Evolutionary conservation across 2,113 vertebrate species (phyloP).

Genomic region (Actenoides lindsayi): DNA sequence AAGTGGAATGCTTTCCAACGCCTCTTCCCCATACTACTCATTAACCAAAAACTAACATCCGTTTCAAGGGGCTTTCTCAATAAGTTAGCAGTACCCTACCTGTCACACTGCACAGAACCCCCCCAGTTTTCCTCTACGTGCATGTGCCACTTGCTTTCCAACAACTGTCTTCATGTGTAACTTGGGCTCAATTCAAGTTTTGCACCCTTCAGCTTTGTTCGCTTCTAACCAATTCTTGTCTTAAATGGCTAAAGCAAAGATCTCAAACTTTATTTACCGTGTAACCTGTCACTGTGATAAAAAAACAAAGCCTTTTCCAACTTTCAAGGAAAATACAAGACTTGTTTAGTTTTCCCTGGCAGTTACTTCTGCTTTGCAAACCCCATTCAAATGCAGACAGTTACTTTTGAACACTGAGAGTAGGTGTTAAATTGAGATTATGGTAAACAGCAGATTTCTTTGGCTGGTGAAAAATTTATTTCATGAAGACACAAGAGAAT

Average conservation of each 20-base stretch:
- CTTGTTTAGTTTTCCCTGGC: neutral
- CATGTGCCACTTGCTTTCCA: neutral
- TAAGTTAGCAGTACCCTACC: neutral
- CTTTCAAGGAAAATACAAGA: slow-evolving; percentile 36
- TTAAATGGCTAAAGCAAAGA: slow-evolving; percentile 38
- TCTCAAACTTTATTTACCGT: slow-evolving; percentile 42
- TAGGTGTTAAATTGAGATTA: slow-evolving; percentile 73
- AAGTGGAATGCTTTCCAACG: neutral
- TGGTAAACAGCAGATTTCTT: slow-evolving; percentile 70
- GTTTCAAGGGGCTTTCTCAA: neutral
- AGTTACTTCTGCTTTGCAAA: slow-evolving; percentile 51
- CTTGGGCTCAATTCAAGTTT: slow-evolving; percentile 20
- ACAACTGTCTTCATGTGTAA: neutral
- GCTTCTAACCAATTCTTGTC: neutral
- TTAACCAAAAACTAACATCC: neutral
- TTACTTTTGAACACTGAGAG: slow-evolving; percentile 61
- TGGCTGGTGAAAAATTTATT: slow-evolving; percentile 64
- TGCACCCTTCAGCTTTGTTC: slow-evolving; percentile 42
- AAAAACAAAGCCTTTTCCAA: slow-evolving; percentile 32
- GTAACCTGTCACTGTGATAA: slow-evolving; percentile 50
- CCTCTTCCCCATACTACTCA: neutral
- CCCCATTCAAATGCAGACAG: slow-evolving; percentile 45
- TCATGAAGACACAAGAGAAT: slow-evolving; percentile 68
- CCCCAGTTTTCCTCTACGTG: rapidly evolving
- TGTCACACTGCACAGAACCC: rapidly evolving